Base-by-base conservation (phyloP, 2,888 invertebrate genomes). In the Eurois occulta region DNA sequence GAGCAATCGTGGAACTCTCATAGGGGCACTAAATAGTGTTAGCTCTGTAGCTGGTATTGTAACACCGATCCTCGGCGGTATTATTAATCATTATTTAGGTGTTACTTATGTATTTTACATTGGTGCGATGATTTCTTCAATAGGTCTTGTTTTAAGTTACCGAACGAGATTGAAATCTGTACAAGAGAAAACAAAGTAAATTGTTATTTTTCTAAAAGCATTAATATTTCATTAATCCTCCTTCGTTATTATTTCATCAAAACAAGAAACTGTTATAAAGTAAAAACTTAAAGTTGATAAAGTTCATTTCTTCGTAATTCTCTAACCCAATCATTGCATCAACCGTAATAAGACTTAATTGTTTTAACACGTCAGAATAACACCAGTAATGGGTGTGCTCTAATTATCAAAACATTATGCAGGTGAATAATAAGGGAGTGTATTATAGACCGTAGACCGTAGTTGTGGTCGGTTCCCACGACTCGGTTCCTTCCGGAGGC, bases 11-110 rank as follows among this genome's bases (percentile, higher is more conserved):
- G 97, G 97, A 1, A 97, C 97, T 6, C 90, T 97, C 10, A 93
- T 97, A 35, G 97, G 97, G 28, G 95, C 97, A 28, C 95, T 97
- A 4, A 96, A 97, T 87, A 97, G 97, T 90, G 92, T 97, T 2
- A 96, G 97, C 86, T 97, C 97, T 5, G 78, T 97, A 43, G 95
- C 97, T 4, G 95, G 97, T 77, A 96, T 97, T 84, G 77, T 97
- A n/a, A 95, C 97, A 4, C 97, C 97, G 0, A 87, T 97, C 11
- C 87, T 97, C 13, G 94, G 96, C 11, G 97, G 97, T 64, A 80
- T 97, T 48, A 90, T 97, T 48, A 95, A 94, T 78, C 96, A 97
- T 89, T 91, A 92, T 66, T 92, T 96, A 80, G 97, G 97, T 46
- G 93, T 94, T 32, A 90, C 92, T 75, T 94, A 94, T 83, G 94